Conservation (phyloP, 2,113 vertebrate species). For the Neopipo cinnamomea region DNA sequence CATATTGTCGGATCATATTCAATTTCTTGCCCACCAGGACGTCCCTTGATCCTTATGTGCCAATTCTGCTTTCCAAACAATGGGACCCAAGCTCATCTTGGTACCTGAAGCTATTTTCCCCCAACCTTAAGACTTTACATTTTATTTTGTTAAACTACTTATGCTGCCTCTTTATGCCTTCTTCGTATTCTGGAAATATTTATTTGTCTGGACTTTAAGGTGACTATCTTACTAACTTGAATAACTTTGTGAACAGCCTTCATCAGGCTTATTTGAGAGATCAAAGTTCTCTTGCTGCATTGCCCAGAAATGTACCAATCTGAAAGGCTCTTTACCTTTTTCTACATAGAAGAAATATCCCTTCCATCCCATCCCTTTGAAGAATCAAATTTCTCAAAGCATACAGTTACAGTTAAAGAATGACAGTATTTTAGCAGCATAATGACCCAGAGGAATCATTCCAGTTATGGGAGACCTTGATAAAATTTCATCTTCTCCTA, state of each 20-base stretch:
- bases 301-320: neutral
- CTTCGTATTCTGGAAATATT: neutral
- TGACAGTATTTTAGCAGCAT: neutral
- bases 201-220: neutral
- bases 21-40: neutral
- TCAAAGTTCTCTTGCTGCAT: accelerated
- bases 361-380: neutral
- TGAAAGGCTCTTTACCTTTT: neutral
- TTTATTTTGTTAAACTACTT: neutral
- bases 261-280: neutral
- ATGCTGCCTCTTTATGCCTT: neutral
- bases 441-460: neutral
- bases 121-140: neutral
- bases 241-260: neutral
- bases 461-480: neutral
- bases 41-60: neutral
- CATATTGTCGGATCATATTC: neutral
- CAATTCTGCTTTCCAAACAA: neutral
- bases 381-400: neutral
- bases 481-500: neutral
- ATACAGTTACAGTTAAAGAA: neutral
- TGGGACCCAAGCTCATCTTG: neutral
- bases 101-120: neutral
- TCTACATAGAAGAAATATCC: neutral
- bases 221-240: neutral